Conservation (phyloP, 2,113 vertebrate species). For the Zingel zingel region DNA sequence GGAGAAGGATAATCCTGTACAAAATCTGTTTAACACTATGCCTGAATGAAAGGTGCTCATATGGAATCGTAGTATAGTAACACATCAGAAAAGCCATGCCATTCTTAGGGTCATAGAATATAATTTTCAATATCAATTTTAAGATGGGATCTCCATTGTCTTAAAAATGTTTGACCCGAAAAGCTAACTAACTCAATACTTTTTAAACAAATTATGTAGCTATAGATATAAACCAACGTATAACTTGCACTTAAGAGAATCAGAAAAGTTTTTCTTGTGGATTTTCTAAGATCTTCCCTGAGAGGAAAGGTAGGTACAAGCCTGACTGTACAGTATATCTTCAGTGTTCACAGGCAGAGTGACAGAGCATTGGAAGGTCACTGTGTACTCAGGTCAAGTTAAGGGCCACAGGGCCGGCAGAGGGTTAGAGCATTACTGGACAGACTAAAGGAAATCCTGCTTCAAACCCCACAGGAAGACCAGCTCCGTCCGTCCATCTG, state of each 20-base stretch:
- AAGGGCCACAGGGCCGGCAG: constrained; percentile 29
- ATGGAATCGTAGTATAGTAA: not conserved
- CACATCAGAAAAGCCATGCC: not conserved
- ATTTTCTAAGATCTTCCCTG: not conserved
- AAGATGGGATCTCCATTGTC: not conserved
- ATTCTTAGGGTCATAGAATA: not conserved
- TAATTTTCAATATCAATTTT: too few relatives aligned
- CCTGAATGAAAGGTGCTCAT: not conserved
- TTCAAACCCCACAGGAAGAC: constrained; percentile 72
- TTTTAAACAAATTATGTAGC: not conserved
- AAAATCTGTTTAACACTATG: not conserved
- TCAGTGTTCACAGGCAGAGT: not conserved
- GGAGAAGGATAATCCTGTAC: not conserved
- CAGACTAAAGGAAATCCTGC: constrained; percentile 79
- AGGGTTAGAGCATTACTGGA: constrained; percentile 20
- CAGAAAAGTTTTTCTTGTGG: not conserved
- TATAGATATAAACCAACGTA: not conserved
- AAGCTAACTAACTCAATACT: not conserved
- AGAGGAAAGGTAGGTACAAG: not conserved
- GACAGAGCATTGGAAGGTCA: constrained; percentile 15
- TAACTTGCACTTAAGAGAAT: not conserved
- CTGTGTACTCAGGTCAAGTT: constrained; percentile 24
- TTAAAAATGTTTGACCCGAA: not conserved
- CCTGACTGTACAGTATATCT: not conserved
- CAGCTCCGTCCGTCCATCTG: constrained; percentile 33